Evolutionary conservation across 2,113 vertebrate species (phyloP).

Genomic region (Callithrix jacchus): DNA sequence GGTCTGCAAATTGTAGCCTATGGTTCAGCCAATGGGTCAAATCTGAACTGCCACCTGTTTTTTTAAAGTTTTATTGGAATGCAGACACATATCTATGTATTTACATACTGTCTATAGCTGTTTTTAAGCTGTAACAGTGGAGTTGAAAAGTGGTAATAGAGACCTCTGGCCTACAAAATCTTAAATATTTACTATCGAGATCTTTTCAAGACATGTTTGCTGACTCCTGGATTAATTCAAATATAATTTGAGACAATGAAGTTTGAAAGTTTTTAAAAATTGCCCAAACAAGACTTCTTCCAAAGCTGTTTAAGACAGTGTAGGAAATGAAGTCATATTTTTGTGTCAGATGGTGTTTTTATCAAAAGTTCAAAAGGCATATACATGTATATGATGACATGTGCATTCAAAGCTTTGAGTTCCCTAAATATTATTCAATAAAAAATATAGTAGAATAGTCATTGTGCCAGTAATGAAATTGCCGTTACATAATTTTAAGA

Average conservation of each 20-base stretch:
- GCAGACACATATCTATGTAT: not conserved
- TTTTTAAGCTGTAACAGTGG: not conserved
- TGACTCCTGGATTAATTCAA: not conserved
- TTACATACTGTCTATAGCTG: not conserved
- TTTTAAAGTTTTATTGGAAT: conserved; percentile 1
- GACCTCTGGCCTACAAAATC: not conserved
- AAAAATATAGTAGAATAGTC: not conserved
- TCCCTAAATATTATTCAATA: not conserved
- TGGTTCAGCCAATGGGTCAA: not conserved
- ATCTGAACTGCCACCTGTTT: not conserved
- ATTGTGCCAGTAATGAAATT: not conserved
- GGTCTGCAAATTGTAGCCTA: not conserved
- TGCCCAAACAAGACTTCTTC: not conserved
- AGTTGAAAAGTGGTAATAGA: not conserved
- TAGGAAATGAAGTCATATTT: not conserved
- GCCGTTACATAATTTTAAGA: too few species aligned
- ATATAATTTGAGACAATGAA: not conserved
- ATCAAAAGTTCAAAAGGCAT: not conserved
- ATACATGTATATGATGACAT: not conserved
- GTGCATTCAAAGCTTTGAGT: not conserved
- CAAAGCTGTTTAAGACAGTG: not conserved
- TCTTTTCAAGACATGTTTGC: not conserved
- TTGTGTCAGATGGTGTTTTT: not conserved
- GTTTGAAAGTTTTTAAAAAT: not conserved
- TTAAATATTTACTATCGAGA: not conserved